Conservation (phyloP, 2,888 invertebrate genomes). For the Mythimna vitellina region DNA sequence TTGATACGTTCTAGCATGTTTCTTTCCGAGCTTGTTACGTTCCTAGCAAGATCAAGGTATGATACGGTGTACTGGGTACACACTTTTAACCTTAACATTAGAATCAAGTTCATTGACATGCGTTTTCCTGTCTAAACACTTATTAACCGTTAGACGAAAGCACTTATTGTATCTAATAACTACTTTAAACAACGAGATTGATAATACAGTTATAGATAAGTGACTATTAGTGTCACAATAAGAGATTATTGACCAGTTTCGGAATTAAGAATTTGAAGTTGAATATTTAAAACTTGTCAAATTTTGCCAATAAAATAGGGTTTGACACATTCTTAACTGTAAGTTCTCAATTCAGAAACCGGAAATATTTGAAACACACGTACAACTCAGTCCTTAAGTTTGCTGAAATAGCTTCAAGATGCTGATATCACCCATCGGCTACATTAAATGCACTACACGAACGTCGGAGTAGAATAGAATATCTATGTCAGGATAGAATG, state of each 20-base stretch:
- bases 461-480: no score
- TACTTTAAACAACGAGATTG: not conserved
- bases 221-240: not conserved
- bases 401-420: no score
- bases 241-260: not conserved
- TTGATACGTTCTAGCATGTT: no score
- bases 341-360: not conserved
- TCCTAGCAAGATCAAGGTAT: no score
- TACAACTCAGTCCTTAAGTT: not conserved
- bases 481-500: no score
- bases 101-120: constrained; percentile 55
- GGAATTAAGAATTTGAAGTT: not conserved
- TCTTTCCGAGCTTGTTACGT: no score
- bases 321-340: not conserved
- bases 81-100: not conserved
- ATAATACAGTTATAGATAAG: constrained; percentile 10
- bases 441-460: not conserved
- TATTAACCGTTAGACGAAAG: constrained; percentile 33
- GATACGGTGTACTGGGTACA: no score
- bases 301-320: not conserved
- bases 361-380: not conserved
- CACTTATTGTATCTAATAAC: constrained; percentile 9
- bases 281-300: not conserved
- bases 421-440: not conserved
- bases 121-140: constrained; percentile 10